phyloP scores from a whole-genome alignment of 2,113 vertebrate species.

The Chitala chitala region DNA sequence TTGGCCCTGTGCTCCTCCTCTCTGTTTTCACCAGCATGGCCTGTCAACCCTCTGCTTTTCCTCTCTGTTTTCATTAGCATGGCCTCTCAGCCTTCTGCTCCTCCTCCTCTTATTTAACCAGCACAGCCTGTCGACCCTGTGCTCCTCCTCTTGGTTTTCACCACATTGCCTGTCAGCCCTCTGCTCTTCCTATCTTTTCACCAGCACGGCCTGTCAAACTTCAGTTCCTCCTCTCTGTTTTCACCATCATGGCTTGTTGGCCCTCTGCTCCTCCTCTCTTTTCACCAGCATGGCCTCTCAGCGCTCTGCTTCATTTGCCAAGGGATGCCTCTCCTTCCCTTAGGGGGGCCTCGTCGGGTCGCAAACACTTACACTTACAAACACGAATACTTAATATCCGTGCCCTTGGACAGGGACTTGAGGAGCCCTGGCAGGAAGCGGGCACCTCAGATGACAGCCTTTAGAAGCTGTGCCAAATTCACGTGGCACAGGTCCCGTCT shows the following conservation, averaged over 20 bases:
- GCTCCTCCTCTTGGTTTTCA: slow-evolving; percentile 33
- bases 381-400: background rate
- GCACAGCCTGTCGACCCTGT: slow-evolving; percentile 38
- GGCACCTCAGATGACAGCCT: slow-evolving; percentile 12
- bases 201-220: too few relatives aligned
- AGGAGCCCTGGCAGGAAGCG: slow-evolving; percentile 3
- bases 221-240: background rate
- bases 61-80: too few relatives aligned
- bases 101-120: slow-evolving; percentile 26
- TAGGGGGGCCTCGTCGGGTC: slow-evolving; percentile 6
- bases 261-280: background rate
- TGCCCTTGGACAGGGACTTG: slow-evolving; percentile 6
- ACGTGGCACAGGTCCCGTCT: slow-evolving; percentile 2
- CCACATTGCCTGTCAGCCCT: too few relatives aligned
- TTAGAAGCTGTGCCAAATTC: slow-evolving; percentile 17
- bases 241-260: too few relatives aligned
- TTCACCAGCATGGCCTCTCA: background rate
- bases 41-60: too few relatives aligned
- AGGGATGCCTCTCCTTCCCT: background rate
- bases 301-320: background rate
- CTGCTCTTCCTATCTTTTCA: too few relatives aligned
- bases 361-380: slow-evolving; percentile 15
- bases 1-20: too few relatives aligned
- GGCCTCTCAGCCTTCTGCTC: background rate
- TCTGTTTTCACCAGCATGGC: too few relatives aligned